Conservation (phyloP, 2,888 invertebrate species). For the Dryobotodes eremita region DNA sequence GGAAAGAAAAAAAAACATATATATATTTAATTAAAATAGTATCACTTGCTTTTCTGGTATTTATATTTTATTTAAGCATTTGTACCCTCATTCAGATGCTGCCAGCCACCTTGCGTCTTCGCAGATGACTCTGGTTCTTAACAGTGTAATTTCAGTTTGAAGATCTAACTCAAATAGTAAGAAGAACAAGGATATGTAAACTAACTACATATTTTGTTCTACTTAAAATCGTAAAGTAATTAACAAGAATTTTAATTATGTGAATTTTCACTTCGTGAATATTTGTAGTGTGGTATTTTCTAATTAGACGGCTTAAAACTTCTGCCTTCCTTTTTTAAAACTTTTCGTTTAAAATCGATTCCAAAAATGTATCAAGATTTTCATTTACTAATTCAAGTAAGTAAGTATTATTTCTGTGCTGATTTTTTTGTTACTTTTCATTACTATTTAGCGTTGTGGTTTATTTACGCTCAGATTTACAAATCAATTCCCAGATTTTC, state of each 20-base stretch:
- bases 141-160: background rate
- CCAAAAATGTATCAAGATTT: background rate
- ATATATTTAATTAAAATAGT: too few relatives aligned
- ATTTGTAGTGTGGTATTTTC: background rate
- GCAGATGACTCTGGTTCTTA: too few relatives aligned
- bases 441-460: background rate
- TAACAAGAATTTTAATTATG: background rate
- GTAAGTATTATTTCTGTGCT: background rate
- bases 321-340: background rate
- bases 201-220: background rate
- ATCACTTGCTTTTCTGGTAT: too few relatives aligned
- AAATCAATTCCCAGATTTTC: background rate
- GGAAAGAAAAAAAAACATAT: too few relatives aligned
- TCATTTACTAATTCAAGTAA: too few relatives aligned
- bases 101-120: too few relatives aligned
- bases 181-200: background rate
- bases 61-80: too few relatives aligned
- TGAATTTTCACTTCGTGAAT: background rate
- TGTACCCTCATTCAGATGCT: too few relatives aligned
- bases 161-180: constrained; percentile 3
- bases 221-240: constrained; percentile 29
- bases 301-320: constrained; percentile 2
- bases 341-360: background rate
- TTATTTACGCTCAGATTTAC: too few relatives aligned
- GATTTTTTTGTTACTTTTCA: background rate